phyloP scores from a whole-genome alignment of 2,113 vertebrate genomes.

The Notechis scutatus region DNA sequence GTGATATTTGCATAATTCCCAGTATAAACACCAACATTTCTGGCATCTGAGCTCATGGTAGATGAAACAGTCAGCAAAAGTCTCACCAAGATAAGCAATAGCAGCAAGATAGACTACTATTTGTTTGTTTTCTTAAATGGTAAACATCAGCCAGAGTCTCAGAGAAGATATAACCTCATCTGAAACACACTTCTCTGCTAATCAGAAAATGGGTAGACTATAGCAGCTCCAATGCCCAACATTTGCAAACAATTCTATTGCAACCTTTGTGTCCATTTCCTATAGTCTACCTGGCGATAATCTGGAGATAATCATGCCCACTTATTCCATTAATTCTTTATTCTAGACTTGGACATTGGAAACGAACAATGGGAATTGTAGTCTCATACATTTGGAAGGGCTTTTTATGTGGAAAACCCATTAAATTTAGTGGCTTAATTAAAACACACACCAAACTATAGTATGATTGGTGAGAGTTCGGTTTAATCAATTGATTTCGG shows the following conservation, averaged over 20 bases:
- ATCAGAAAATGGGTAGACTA: background rate
- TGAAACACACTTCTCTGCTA: background rate
- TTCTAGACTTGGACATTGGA: background rate
- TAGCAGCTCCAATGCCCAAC: background rate
- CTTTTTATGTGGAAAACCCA: background rate
- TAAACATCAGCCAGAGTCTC: background rate
- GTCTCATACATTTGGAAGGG: background rate
- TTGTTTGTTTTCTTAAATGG: background rate
- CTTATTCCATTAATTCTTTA: background rate
- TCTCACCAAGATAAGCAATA: background rate
- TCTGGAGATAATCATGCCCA: background rate
- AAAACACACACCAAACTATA: background rate
- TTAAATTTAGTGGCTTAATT: background rate
- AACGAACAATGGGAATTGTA: background rate
- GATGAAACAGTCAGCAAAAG: background rate
- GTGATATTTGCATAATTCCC: background rate
- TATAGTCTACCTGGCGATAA: background rate
- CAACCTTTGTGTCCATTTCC: background rate
- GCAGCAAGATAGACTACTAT: background rate
- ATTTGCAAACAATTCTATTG: background rate
- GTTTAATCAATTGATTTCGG: background rate
- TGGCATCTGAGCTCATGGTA: background rate
- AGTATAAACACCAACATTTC: rapidly evolving
- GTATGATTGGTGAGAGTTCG: background rate
- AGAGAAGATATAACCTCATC: background rate